phyloP scores from a whole-genome alignment of 2,113 vertebrate genomes.

The Syrmaticus mikado region DNA sequence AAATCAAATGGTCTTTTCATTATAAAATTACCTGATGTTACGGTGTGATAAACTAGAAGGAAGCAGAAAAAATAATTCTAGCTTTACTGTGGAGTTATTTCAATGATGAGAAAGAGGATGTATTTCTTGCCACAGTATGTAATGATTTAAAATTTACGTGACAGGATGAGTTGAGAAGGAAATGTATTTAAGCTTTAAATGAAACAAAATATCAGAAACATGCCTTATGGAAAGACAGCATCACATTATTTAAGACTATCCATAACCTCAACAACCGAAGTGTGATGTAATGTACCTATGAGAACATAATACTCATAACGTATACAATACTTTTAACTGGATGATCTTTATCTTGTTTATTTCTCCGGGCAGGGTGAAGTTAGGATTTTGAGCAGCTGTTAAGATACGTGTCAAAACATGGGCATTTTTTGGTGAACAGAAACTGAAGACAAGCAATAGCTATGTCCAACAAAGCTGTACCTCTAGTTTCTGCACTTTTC shows the following conservation, averaged over 20 bases:
- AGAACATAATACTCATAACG: not conserved
- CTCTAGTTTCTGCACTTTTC: constrained; percentile 91
- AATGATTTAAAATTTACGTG: not conserved
- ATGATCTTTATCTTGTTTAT: not conserved
- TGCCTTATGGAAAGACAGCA: not conserved
- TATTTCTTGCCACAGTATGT: not conserved
- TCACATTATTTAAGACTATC: not conserved
- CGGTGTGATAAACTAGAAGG: not conserved
- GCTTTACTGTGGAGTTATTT: not conserved
- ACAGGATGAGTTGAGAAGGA: not conserved
- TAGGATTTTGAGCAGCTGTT: not conserved
- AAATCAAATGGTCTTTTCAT: not conserved
- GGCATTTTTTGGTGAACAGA: not conserved
- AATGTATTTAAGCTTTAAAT: not conserved
- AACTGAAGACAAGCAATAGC: not conserved
- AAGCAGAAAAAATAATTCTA: not conserved
- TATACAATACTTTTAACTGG: not conserved
- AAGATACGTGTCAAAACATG: not conserved
- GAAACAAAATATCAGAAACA: not conserved
- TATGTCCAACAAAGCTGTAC: constrained; percentile 72
- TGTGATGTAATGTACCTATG: not conserved
- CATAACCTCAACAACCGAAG: not conserved
- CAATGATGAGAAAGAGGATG: not conserved
- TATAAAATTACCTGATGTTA: not conserved
- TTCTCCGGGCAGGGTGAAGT: not conserved